Conservation (phyloP, 2,888 invertebrate species). For the Polydrusus cervinus region DNA sequence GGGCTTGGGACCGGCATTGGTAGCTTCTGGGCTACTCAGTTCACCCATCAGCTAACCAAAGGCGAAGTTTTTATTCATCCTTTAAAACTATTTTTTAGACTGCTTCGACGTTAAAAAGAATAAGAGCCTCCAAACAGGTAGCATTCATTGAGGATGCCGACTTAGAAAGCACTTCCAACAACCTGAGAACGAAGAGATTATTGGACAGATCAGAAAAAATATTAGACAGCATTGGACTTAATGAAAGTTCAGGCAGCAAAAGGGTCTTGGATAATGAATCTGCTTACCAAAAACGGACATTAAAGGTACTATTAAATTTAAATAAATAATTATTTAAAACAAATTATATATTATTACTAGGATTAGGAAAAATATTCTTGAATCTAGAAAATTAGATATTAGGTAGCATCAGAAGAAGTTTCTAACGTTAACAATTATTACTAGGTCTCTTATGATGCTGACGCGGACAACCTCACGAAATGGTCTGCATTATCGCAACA, state of each 20-base stretch:
- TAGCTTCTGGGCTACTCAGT: not conserved
- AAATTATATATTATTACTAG: too few species aligned
- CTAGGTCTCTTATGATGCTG: constrained; percentile 60
- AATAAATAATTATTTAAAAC: too few species aligned
- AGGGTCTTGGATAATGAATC: constrained; percentile 65
- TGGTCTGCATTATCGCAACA: constrained; percentile 52
- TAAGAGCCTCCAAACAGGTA: constrained; percentile 77
- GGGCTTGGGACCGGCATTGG: not conserved
- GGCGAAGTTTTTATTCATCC: too few species aligned
- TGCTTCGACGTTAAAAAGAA: constrained; percentile 75
- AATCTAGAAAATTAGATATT: not conserved
- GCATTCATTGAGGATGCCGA: constrained; percentile 79
- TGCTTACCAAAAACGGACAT: constrained; percentile 70
- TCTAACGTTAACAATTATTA: not conserved
- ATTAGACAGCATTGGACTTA: constrained; percentile 78
- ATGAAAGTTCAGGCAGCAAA: constrained; percentile 71
- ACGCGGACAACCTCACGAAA: constrained; percentile 72
- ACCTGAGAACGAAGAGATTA: constrained; percentile 75
- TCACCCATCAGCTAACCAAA: too few species aligned
- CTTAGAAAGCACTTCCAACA: constrained; percentile 76
- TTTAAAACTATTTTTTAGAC: constrained; percentile 69
- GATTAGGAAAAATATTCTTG: not conserved
- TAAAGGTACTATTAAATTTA: constrained; percentile 58
- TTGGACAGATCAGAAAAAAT: constrained; percentile 78
- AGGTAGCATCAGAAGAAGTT: too few species aligned